A percentile compares a stretch with the other conserved stretches of the same genome.
These are phyloP conservation scores for Polymixis flavicincta DNA, from an alignment of 2,888 invertebrate species.

Conservation along the genomic window DNA sequence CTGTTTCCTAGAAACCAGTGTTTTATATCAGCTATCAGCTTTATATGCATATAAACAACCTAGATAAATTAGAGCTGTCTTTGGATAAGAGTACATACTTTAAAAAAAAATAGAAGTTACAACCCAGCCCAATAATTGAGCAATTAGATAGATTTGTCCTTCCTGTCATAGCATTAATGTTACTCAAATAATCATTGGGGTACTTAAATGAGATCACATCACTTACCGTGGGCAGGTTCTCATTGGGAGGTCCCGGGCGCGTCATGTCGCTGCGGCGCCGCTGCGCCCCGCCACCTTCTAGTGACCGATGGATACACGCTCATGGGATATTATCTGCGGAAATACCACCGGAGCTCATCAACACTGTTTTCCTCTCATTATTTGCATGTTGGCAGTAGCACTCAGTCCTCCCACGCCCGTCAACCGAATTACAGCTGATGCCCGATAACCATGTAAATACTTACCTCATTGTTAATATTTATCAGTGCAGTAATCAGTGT, in stretches of 20 bases:
- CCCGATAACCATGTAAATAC: slow-evolving; percentile 55
- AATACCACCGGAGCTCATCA: slow-evolving; percentile 69
- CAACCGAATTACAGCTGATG: slow-evolving; percentile 67
- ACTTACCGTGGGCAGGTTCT: slow-evolving; percentile 92
- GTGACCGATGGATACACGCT: slow-evolving; percentile 61
- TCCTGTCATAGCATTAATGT: neutral
- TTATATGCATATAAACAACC: slow-evolving; percentile 1
- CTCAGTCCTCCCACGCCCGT: slow-evolving; percentile 70
- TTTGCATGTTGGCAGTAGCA: slow-evolving; percentile 71
- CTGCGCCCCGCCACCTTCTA: slow-evolving; percentile 63
- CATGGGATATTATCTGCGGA: slow-evolving; percentile 83
- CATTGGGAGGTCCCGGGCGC: slow-evolving; percentile 93
- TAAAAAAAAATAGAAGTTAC: neutral
- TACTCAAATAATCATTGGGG: neutral
- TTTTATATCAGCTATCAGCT: slow-evolving; percentile 1
- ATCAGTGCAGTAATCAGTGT: slow-evolving; percentile 49
- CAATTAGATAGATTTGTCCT: neutral
- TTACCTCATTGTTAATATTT: slow-evolving; percentile 73
- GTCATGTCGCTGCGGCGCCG: slow-evolving; percentile 78
- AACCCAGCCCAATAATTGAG: neutral
- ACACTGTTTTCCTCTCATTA: slow-evolving; percentile 58
- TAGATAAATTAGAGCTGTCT: neutral
- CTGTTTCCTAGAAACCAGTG: slow-evolving; percentile 6
- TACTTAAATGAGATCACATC: slow-evolving; percentile 8
- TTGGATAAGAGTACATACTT: neutral